These are phyloP conservation scores for Erynnis tages DNA, from an alignment of 2,888 invertebrate genomes.

Conservation along the genomic window DNA sequence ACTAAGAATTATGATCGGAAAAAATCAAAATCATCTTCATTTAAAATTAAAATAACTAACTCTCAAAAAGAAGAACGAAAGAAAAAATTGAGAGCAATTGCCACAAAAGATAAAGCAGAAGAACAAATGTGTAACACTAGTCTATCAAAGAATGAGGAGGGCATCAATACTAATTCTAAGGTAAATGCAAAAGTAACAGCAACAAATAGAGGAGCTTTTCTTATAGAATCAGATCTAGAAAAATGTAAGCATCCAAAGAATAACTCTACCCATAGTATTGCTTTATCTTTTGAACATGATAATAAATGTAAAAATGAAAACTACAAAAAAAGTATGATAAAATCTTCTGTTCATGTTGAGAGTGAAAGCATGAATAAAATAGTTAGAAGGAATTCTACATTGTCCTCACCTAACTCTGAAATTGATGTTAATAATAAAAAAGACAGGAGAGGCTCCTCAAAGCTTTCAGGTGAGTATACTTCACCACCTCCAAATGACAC, in stretches of 20 bases:
- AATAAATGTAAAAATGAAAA: constrained; percentile 33
- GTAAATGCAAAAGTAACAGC: constrained; percentile 71
- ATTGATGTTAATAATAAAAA: too few relatives aligned
- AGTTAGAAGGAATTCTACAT: constrained; percentile 21
- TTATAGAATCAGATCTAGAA: constrained; percentile 55
- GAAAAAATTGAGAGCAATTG: constrained; percentile 75
- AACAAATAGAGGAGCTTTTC: constrained; percentile 80
- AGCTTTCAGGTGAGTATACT: too few relatives aligned
- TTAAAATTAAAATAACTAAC: constrained; percentile 47
- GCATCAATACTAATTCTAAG: constrained; percentile 24
- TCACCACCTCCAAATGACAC: too few relatives aligned
- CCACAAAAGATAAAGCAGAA: constrained; percentile 54
- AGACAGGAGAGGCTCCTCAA: too few relatives aligned
- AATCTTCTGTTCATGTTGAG: too few relatives aligned
- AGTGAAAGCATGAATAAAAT: too few relatives aligned
- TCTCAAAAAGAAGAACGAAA: constrained; percentile 72
- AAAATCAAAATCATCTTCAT: constrained; percentile 21
- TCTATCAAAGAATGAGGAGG: constrained; percentile 37
- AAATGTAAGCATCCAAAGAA: constrained; percentile 50
- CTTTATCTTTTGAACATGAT: constrained; percentile 27
- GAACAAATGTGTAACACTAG: constrained; percentile 27
- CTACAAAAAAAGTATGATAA: too few relatives aligned
- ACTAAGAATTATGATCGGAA: not conserved
- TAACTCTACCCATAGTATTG: constrained; percentile 25
- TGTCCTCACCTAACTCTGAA: constrained; percentile 26